Percentiles rank a stretch among this genome's conserved stretches.
phyloP scores from a whole-genome alignment of 2,888 invertebrate genomes.

The Philaethria dido region DNA sequence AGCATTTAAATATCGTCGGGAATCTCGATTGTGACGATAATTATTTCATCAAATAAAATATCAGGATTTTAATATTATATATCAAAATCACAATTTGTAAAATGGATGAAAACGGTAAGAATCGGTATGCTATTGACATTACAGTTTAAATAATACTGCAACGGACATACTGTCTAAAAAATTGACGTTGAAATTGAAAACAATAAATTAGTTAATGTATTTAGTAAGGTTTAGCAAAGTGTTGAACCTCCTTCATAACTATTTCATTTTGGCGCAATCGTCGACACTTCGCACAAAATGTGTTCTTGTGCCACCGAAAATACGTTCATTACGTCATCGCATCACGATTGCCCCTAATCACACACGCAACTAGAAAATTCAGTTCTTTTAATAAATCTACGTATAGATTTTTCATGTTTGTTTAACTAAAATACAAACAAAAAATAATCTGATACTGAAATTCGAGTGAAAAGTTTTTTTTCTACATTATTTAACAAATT shows the following conservation, averaged over 20 bases:
- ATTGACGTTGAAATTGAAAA: neutral
- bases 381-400: neutral
- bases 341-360: constrained; percentile 27
- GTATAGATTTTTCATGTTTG: neutral
- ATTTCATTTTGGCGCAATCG: constrained; percentile 21
- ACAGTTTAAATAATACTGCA: neutral
- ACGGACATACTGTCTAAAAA: neutral
- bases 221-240: neutral
- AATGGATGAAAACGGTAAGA: neutral
- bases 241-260: neutral
- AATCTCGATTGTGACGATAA: neutral
- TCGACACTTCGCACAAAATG: constrained; percentile 12
- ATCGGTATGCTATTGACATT: neutral
- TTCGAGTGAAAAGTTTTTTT: too few species aligned
- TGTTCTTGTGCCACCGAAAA: constrained; percentile 27
- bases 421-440: neutral
- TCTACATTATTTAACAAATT: too few species aligned
- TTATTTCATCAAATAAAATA: neutral
- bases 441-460: too few species aligned
- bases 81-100: too few species aligned
- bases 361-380: constrained; percentile 17
- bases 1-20: neutral
- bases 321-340: constrained; percentile 28
- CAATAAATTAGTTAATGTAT: neutral
- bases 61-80: too few species aligned